Percentiles rank a stretch among this genome's conserved stretches.
Conservation (phyloP, 2,888 invertebrate species). For the Leucoptera coffeella region DNA sequence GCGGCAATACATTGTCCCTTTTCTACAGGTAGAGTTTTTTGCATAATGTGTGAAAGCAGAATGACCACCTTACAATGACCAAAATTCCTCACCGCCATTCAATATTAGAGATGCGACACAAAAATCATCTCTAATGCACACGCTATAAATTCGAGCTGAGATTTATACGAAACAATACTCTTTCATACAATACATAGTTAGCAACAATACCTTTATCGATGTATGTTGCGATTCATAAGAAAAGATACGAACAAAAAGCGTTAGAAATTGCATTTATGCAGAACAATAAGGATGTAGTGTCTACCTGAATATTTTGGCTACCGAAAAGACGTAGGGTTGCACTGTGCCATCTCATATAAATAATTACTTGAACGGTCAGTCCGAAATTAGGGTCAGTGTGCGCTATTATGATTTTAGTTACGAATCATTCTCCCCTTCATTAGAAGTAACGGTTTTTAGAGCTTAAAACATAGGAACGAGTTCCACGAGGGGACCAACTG, state of each 20-base stretch:
- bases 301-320: conserved; percentile 45
- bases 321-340: no score
- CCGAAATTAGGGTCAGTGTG: conserved; percentile 37
- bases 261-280: conserved; percentile 41
- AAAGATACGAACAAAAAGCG: conserved; percentile 48
- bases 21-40: no score
- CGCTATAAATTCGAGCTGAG: no score
- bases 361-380: conserved; percentile 46
- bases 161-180: conserved; percentile 45
- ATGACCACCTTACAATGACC: no score
- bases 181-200: conserved; percentile 40
- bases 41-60: no score
- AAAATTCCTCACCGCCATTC: no score
- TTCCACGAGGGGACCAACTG: conserved; percentile 35
- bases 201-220: conserved; percentile 49
- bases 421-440: conserved; percentile 46
- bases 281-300: conserved; percentile 27
- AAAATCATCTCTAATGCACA: no score
- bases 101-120: no score
- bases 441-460: conserved; percentile 51
- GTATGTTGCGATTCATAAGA: conserved; percentile 50
- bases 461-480: conserved; percentile 51
- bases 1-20: no score
- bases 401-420: conserved; percentile 36
- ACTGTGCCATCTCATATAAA: no score